Evolutionary conservation across 1,140 invertebrate genomes (phyloP), one percentile per base, ranked within the genome.

Genomic region (Thrips palmi): DNA sequence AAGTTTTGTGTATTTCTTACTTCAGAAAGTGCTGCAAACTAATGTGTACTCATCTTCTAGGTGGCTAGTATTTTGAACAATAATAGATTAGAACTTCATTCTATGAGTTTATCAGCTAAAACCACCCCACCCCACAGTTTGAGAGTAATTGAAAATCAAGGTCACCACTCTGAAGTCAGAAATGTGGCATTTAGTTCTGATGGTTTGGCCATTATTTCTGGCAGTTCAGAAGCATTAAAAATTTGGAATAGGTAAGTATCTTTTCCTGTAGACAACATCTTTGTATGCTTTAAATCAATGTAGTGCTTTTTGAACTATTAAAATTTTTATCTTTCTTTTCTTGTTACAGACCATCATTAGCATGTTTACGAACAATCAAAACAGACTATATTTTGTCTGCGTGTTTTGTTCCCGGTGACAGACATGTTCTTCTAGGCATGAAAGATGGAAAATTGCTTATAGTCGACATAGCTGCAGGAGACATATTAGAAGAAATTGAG

Each of bases 111-210:
- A 1, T 50, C 52, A 10, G 51, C 65, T 0, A 68, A 64, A 69
- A 66, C 45, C 56, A 64, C 3, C 51, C 56, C 77, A 54, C 50
- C 65, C 40, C 62, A 61, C 33, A 53, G 56, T 40, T 42, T 71
- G 1, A 58, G 64, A 35, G 60, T 63, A 23, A 59, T 84, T 1
- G 61, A 58, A 5, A 56, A 64, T 27, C 62, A 70, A 22, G 92
- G 91, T 1, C 94, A 99, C 62, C 73, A 85, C 30, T 81, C 77
- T 32, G 83, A 97, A 56, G 77, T 94, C 2, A 63, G 85, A 24
- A 74, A 77, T 23, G 59, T 97, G 11, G 70, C 73, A 33, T 92
- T 97, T 50, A 92, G 85, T 53, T 86, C 84, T 15, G 91, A 97
- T 55, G 84, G 81, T 52, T 61, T 84, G 27, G 80, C 79, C 4